phyloP scores from a whole-genome alignment of 2,113 vertebrate genomes.

The Silurus glanis region DNA sequence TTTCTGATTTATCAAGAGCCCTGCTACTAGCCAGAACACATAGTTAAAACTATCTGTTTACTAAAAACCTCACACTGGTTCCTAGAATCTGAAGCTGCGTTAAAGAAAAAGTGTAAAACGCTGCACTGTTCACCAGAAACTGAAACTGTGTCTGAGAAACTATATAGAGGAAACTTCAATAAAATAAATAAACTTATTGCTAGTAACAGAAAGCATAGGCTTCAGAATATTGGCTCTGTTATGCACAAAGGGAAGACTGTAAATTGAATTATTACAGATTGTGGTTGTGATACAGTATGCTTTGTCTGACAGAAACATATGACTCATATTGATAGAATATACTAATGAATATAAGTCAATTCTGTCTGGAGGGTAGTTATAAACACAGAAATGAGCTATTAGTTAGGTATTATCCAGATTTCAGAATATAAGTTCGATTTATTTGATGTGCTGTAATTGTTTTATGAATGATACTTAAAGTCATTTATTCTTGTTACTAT shows the following conservation, averaged over 20 bases:
- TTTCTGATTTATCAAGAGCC: background rate
- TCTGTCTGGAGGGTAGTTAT: background rate
- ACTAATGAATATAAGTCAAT: background rate
- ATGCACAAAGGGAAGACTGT: background rate
- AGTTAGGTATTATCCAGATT: background rate
- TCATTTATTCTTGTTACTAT: background rate
- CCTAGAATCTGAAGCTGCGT: background rate
- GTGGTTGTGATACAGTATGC: background rate
- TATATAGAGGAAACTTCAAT: background rate
- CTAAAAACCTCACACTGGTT: background rate
- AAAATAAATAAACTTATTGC: background rate
- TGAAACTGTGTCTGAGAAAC: background rate
- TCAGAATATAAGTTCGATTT: background rate
- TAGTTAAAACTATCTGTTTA: background rate
- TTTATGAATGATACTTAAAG: background rate
- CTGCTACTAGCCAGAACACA: background rate
- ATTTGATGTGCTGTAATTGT: background rate
- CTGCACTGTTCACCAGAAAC: background rate
- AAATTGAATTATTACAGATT: slow-evolving; percentile 16
- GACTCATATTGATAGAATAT: background rate
- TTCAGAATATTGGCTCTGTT: slow-evolving; percentile 5
- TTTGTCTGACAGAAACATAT: background rate
- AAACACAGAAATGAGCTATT: background rate
- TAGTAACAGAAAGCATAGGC: background rate
- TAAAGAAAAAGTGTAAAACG: background rate